Evolutionary conservation across 2,113 vertebrate species (phyloP), one percentile per base, ranked within the genome.

Genomic region (Notarius quadriscutis): DNA sequence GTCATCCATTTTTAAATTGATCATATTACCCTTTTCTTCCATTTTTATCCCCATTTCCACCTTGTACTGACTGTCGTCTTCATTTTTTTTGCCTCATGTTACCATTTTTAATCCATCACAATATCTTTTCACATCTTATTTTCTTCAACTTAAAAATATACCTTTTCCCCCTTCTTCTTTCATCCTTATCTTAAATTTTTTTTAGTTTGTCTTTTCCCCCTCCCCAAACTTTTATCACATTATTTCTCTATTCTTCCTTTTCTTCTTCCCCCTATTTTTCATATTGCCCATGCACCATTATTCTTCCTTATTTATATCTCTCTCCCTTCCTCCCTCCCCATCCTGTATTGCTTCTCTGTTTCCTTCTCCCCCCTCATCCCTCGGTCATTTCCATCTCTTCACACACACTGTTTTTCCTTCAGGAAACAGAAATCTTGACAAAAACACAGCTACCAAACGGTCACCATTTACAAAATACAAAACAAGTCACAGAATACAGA

Each of bases 141-240:
- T 41, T 72, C 34, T 41, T 41, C 41, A 41, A 41, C 41, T 41
- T 41, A 41, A 41, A 41, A 41, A 41, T 41, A 41, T 41, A 41
- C 11, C n/a, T 67, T n/a, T 20, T 5, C 5, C n/a, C 11, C 8
- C n/a, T 60, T 20, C 57, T 17, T 20, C 60, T 20, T 22, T 7
- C 60, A 62, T 62, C 1, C 60, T 5, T 63, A 2, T 25, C 1
- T 14, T n/a, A 14, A 4, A 5, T 30, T 30, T 30, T 30, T 30
- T 67, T 27, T 14, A 1, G 14, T n/a, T 12, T 5, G 0, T 18
- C 1, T 34, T 34, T 18, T 0, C 0, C 2, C 7, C 7, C 8
- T 34, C 30, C 12, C 2, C 41, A 10, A 20, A 18, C n/a, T 1
- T 67, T n/a, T 27, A 1, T 67, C n/a, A 12, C 1, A 12, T 20